Evolutionary conservation across 2,113 vertebrate genomes (phyloP), one percentile per base, ranked within the genome.

Genomic region (Chaenocephalus aceratus): DNA sequence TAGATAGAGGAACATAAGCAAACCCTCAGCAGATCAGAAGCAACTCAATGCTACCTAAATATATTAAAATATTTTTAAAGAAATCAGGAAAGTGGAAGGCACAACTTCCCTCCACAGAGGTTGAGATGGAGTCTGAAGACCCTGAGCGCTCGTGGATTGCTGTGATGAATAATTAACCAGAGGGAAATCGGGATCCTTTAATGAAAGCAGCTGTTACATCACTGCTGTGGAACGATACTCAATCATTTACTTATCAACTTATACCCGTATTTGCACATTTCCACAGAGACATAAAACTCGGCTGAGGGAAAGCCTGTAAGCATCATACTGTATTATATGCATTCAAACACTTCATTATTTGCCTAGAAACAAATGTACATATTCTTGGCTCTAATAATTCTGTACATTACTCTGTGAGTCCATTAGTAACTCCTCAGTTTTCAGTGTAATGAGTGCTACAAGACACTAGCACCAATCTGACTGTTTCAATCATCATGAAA

Each of bases 111-210:
- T 71, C 77, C 46, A 26, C 26, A 5, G 82, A 78, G 75, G 49
- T 3, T 41, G 77, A 68, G 60, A 6, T 14, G 48, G 51, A 65
- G 51, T 66, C 44, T 54, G 59, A 75, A 80, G 81, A 61, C 75
- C 21, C 66, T 10, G 71, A 81, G 73, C 11, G n/a, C 41, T 66
- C 3, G 5, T 71, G 67, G 54, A 87, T 76, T 10, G 23, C 74
- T 82, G 66, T 86, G 76, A 90, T 92, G 59, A 88, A 92, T 88
- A 79, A 86, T 92, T 84, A 81, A 90, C 56, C 57, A 41, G 72
- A 77, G 34, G 68, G 77, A 89, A 86, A 86, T 72, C 45, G 21
- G 73, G 52, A 79, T 73, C 54, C 16, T 81, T 64, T 84, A 87
- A 86, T 86, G 68, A 85, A 79, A 87, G 36, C 52, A 45, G 75